A percentile compares a stretch with the other conserved stretches of the same genome.
Conservation (phyloP, 2,888 invertebrate genomes). For the Tetragnatha montana region DNA sequence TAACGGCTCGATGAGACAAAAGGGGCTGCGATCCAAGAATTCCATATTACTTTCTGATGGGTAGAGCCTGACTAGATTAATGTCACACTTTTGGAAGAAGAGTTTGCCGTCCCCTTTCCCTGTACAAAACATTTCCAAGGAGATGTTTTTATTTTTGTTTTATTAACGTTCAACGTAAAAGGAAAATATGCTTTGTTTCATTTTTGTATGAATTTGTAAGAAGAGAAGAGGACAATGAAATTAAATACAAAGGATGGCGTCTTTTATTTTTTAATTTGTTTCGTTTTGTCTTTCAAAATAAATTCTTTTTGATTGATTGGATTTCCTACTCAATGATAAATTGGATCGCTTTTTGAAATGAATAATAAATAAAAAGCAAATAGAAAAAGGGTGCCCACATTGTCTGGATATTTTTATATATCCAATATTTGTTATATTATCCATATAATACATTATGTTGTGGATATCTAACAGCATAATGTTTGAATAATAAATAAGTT, state of each 20-base stretch:
- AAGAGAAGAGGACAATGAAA: background rate
- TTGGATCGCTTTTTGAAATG: too few relatives aligned
- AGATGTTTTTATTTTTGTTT: background rate
- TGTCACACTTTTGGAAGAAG: background rate
- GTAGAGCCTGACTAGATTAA: background rate
- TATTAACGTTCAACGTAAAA: background rate
- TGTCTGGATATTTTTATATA: too few relatives aligned
- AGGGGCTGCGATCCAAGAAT: background rate
- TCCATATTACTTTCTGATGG: constrained; percentile 19
- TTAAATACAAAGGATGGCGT: background rate
- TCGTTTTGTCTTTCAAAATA: too few relatives aligned
- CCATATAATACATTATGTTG: too few relatives aligned
- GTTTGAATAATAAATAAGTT: too few relatives aligned
- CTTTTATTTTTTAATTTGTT: background rate
- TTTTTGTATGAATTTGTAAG: background rate
- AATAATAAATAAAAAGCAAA: too few relatives aligned
- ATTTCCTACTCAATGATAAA: too few relatives aligned
- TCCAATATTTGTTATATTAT: too few relatives aligned
- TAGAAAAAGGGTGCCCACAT: too few relatives aligned
- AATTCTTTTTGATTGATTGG: too few relatives aligned
- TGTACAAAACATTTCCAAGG: background rate
- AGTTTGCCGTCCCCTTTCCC: background rate
- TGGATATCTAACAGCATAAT: too few relatives aligned
- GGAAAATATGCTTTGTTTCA: background rate
- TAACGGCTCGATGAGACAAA: constrained; percentile 6